phyloP scores from a whole-genome alignment of 2,888 invertebrate genomes.

The Carterocephalus palaemon region DNA sequence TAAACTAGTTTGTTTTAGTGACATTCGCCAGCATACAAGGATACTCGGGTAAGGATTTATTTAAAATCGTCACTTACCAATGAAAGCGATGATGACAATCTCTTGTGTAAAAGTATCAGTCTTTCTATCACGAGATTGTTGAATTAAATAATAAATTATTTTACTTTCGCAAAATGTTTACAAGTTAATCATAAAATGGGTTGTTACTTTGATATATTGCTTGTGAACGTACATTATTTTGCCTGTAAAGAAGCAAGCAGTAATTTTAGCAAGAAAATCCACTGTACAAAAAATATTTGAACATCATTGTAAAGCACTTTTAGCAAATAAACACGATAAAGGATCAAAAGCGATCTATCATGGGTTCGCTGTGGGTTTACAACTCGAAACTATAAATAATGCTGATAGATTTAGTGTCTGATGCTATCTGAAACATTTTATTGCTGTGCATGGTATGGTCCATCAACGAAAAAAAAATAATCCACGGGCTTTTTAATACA shows the following conservation, averaged over 20 bases:
- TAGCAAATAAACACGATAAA: slow-evolving; percentile 24
- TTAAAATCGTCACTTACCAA: neutral
- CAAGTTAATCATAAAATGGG: no score
- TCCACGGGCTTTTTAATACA: no score
- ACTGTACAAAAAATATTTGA: neutral
- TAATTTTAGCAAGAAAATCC: neutral
- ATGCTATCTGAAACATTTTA: slow-evolving; percentile 17
- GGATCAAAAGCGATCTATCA: slow-evolving; percentile 28
- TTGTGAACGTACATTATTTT: neutral
- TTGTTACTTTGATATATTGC: neutral
- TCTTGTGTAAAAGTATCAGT: no score
- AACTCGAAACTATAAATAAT: slow-evolving; percentile 21
- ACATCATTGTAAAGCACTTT: slow-evolving; percentile 11
- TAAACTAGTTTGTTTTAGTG: slow-evolving; percentile 9
- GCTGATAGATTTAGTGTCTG: slow-evolving; percentile 18
- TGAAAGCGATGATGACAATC: neutral
- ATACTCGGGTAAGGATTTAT: slow-evolving; percentile 3
- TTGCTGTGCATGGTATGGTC: slow-evolving; percentile 12
- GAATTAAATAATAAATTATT: no score
- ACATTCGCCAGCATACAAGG: slow-evolving; percentile 5
- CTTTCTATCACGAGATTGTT: no score
- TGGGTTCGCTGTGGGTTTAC: slow-evolving; percentile 12
- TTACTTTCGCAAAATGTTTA: no score
- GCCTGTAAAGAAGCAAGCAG: neutral
- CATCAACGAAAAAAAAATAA: neutral